These are phyloP conservation scores for cattle (Bos taurus) DNA, from an alignment of 2,113 vertebrate genomes.

Conservation along the genomic window DNA sequence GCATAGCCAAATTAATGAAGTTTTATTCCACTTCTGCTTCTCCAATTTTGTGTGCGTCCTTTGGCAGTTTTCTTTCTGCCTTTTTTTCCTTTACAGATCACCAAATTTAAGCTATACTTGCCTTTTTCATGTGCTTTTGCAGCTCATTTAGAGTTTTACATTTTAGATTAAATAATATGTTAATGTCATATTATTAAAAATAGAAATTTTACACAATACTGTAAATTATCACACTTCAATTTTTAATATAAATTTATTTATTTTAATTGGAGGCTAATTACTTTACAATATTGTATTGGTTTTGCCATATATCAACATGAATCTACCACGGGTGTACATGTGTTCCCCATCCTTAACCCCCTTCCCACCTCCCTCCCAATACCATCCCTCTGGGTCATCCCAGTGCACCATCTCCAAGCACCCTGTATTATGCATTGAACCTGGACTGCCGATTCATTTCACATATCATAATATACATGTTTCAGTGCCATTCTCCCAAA, in stretches of 20 bases:
- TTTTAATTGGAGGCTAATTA: too few relatives aligned
- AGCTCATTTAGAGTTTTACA: background rate
- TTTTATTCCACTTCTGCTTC: background rate
- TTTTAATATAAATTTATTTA: background rate
- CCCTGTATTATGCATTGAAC: too few relatives aligned
- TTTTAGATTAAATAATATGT: background rate
- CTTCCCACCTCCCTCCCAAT: too few relatives aligned
- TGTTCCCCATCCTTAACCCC: too few relatives aligned
- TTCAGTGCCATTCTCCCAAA: too few relatives aligned
- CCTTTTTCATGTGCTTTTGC: background rate
- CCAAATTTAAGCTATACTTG: background rate
- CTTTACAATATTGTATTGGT: too few relatives aligned
- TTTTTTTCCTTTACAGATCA: background rate
- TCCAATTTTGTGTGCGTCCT: background rate
- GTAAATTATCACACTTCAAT: background rate
- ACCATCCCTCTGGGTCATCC: too few relatives aligned
- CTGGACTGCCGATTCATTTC: rapidly evolving
- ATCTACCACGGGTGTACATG: too few relatives aligned
- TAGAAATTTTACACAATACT: background rate
- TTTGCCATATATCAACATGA: too few relatives aligned
- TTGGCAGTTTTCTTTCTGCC: background rate
- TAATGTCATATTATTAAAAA: background rate
- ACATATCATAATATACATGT: too few relatives aligned
- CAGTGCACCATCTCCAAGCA: too few relatives aligned
- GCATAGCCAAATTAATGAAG: background rate